A percentile compares a stretch with the other conserved stretches of the same genome.
phyloP scores from a whole-genome alignment of 2,113 vertebrate species.

The Stomatorhinus ivindoensis region DNA sequence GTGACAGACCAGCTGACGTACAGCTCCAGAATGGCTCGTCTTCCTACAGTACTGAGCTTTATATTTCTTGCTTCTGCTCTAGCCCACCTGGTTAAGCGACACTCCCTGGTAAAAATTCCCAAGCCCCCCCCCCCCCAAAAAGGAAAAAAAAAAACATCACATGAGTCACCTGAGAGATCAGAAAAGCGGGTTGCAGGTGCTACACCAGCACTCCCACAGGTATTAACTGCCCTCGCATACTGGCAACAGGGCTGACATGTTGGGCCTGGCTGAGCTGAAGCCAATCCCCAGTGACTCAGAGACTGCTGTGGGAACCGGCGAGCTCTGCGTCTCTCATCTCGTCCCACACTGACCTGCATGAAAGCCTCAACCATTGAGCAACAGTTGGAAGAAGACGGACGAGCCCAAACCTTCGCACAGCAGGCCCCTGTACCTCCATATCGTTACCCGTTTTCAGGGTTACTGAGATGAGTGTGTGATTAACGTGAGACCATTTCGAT shows the following conservation, averaged over 20 bases:
- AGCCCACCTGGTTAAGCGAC: background rate
- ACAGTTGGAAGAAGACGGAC: background rate
- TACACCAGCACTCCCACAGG: background rate
- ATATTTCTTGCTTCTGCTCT: background rate
- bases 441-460: background rate
- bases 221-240: background rate
- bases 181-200: background rate
- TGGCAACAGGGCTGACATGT: background rate
- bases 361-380: background rate
- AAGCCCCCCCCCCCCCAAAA: background rate
- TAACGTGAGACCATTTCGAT: background rate
- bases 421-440: background rate
- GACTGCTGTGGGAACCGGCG: conserved; percentile 14
- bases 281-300: conserved; percentile 5
- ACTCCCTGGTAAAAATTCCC: background rate
- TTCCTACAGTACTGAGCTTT: background rate
- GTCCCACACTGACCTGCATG: background rate
- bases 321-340: conserved; percentile 5
- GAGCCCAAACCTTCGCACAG: background rate
- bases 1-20: conserved; percentile 46
- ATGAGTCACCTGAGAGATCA: background rate
- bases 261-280: background rate
- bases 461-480: background rate
- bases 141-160: background rate
- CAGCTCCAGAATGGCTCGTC: conserved; percentile 35